Evolutionary conservation across 2,888 invertebrate genomes (phyloP).

Genomic region (Strigamia maritima): DNA sequence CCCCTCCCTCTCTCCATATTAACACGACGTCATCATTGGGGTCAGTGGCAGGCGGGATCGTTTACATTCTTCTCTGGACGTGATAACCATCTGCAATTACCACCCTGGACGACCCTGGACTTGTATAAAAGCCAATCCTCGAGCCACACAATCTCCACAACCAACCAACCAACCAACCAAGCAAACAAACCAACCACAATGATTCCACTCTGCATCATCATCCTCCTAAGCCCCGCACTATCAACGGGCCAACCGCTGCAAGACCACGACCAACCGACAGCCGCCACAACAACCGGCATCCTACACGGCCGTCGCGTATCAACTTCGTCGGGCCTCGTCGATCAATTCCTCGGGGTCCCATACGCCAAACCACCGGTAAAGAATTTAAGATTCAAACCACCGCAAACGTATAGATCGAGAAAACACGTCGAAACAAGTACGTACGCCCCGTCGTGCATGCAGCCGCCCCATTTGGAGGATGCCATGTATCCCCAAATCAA

Average conservation of each 20-base stretch:
- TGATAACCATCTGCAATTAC: constrained; percentile 35
- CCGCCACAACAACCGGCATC: constrained; percentile 39
- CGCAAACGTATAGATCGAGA: constrained; percentile 57
- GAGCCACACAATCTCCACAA: neutral
- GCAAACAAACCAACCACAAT: neutral
- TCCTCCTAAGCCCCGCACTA: neutral
- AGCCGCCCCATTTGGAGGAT: constrained; percentile 45
- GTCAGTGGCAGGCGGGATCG: constrained; percentile 39
- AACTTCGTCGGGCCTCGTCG: neutral
- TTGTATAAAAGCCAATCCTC: constrained; percentile 3
- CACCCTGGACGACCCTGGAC: neutral
- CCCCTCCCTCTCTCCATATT: neutral
- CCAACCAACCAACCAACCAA: neutral
- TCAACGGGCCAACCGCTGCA: neutral
- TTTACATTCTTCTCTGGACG: constrained; percentile 37
- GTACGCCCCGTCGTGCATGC: constrained; percentile 45
- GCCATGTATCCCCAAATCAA: constrained; percentile 45
- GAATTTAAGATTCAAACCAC: constrained; percentile 44
- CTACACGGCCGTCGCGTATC: constrained; percentile 13
- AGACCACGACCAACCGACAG: neutral
- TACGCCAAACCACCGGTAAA: constrained; percentile 47
- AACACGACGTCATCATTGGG: constrained; percentile 13
- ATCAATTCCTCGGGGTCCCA: constrained; percentile 46
- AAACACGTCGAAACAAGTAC: constrained; percentile 54
- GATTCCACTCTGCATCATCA: neutral